Base-by-base conservation (phyloP, 2,888 invertebrate genomes). In the Synanthedon vespiformis region DNA sequence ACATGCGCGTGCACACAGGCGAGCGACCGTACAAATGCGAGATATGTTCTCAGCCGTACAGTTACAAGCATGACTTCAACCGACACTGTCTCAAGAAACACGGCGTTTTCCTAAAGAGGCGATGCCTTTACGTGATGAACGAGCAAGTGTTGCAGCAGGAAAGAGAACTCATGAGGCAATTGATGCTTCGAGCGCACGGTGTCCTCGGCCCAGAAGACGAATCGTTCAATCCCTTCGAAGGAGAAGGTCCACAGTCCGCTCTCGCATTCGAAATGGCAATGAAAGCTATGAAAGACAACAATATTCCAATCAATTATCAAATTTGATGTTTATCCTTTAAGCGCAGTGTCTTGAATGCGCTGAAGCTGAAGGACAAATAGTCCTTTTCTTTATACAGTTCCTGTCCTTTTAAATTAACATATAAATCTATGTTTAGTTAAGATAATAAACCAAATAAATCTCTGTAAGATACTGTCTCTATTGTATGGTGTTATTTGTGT, bases 1-100 rank as follows among this genome's bases (percentile, higher is more conserved):
- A 84, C 52, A 61, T 72, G 63, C 68, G 82, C 2, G 72, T 82
- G 1, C 83, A 83, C 56, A 82, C 82, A 0, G 69, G 78, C 6
- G 83, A 82, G 55, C 58, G 82, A 2, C 83, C 83, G 0, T 84
- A 61, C 58, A 80, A 66, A 44, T 84, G 83, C 55, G 77, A 82
- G 78, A 66, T 84, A 34, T 84, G 83, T 58, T 73, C 74, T 0
- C 82, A 80, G 56, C 78, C 82, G 3, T 84, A 83, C 61, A 81
- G 83, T 55, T 82, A 83, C 61, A 82, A 80, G 57, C 72, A 70
- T 54, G 83, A 83, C 57, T 83, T 83, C 58, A 80, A 76, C 52
- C 65, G 77, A 2, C 83, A 84, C 55, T 84, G 83, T 60, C 62
- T 80, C 1, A 84, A 82, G 52, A 83, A 79, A 55, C 83, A 84